Evolutionary conservation across 2,888 invertebrate genomes (phyloP).

Genomic region (Acleris emargana): DNA sequence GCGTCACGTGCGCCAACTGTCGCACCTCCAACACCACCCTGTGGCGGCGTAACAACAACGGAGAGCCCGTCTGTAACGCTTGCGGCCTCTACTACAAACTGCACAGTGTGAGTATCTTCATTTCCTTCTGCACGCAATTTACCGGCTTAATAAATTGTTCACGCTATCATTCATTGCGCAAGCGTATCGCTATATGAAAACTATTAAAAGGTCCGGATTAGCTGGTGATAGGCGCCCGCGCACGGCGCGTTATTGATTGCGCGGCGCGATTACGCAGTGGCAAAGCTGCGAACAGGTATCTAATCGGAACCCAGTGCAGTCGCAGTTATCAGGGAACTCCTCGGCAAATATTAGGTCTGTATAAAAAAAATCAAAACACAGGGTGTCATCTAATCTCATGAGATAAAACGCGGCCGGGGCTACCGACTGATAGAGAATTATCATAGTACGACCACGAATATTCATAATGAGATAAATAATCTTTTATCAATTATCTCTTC

Average conservation of each 20-base stretch:
- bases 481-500: conserved; percentile 83
- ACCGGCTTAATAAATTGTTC: too few relatives aligned
- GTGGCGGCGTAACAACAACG: conserved; percentile 97
- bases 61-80: conserved; percentile 99
- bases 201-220: conserved; percentile 18
- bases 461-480: conserved; percentile 84
- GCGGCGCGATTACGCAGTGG: conserved; percentile 36
- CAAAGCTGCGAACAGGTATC: conserved; percentile 62
- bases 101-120: conserved; percentile 86
- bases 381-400: conserved; percentile 82
- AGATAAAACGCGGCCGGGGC: conserved; percentile 79
- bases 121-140: too few relatives aligned
- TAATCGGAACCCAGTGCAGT: conserved; percentile 65
- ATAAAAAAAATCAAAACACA: conserved; percentile 80
- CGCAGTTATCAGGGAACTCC: conserved; percentile 81
- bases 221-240: conserved; percentile 12
- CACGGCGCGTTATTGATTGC: conserved; percentile 56
- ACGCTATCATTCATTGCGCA: too few relatives aligned
- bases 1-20: conserved; percentile 97
- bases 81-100: conserved; percentile 98
- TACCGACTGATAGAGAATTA: conserved; percentile 83
- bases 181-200: conserved; percentile 13
- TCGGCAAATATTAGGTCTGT: conserved; percentile 80
- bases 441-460: conserved; percentile 78
- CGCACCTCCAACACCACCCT: conserved; percentile 95